Evolutionary conservation across 2,113 vertebrate genomes (phyloP), one percentile per base, ranked within the genome.

Genomic region (Thomomys bottae): DNA sequence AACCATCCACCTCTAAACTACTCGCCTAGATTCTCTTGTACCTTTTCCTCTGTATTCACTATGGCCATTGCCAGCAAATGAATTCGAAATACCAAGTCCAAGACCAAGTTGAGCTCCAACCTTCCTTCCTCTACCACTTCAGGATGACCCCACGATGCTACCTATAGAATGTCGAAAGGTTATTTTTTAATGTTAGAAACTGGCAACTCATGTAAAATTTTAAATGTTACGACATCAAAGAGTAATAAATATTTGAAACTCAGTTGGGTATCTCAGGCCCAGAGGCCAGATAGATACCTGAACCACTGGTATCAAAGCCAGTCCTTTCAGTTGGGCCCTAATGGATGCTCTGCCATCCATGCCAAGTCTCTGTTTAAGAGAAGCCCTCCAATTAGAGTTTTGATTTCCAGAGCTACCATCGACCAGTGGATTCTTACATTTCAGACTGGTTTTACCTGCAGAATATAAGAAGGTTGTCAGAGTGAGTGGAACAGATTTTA

Each of bases 81-180:
- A 18, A 71, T 63, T 57, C 23, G 23, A 88, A 88, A 28, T 4
- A 15, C 26, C 85, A 87, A 32, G 24, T 36, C 21, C 54, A 77
- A 84, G 36, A 42, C 2, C 36, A 79, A 75, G 17, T 36, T 59
- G 38, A 81, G 21, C 8, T 72, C n/a, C 6, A 67, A 24, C 3
- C 5, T 57, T 64, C 21, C 36, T 76, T 54, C 26, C 32, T 76
- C 30, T 7, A 24, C 34, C 40, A 75, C 66, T 68, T 63, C 17
- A 75, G 88, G 79, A 86, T n/a, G 59, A 88, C 24, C 10, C 77
- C 77, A 49, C 24, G 26, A 63, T 87, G 67, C 64, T 23, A 85
- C 70, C 84, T 86, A 64, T 84, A 63, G 66, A 78, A 94, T 92
- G 86, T 64, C 59, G 79, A 94, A 42, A 34, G 40, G 32, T 68